Evolutionary conservation across 2,797 vertebrate species (phyloP).

Genomic region (Pelodytes ibericus): DNA sequence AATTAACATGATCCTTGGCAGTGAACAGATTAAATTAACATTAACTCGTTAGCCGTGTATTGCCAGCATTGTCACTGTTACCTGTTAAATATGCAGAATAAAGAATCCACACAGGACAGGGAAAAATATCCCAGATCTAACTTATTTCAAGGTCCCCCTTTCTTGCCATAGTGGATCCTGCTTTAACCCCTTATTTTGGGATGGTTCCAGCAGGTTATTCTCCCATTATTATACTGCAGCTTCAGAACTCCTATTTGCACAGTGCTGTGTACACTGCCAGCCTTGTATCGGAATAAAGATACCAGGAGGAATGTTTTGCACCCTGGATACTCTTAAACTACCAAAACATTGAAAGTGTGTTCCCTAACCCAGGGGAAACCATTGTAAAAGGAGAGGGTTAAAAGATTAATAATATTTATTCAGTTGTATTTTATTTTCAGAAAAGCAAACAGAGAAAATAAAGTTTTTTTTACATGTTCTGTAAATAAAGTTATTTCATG

Average conservation of each 20-base stretch:
- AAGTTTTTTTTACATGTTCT: conserved; percentile 31
- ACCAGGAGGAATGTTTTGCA: neutral
- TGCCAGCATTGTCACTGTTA: too few species aligned
- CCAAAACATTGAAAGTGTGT: neutral
- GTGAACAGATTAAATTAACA: too few species aligned
- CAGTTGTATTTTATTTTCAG: conserved; percentile 44
- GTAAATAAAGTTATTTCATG: conserved; percentile 26
- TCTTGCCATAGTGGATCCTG: neutral
- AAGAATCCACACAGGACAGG: too few species aligned
- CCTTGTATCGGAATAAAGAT: neutral
- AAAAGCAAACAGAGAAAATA: conserved; percentile 41
- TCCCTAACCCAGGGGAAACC: conserved; percentile 1
- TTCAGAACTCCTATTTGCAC: neutral
- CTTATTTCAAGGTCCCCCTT: neutral
- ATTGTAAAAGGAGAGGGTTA: conserved; percentile 22
- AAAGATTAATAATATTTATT: conserved; percentile 46
- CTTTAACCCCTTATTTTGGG: neutral
- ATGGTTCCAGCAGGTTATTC: neutral
- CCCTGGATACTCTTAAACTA: neutral
- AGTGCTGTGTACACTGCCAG: neutral
- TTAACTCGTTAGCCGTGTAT: too few species aligned
- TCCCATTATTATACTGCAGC: neutral
- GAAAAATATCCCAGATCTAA: neutral
- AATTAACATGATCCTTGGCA: too few species aligned
- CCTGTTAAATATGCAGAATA: too few species aligned